Evolutionary conservation across 2,888 invertebrate species (phyloP), one percentile per base, ranked within the genome.

Genomic region (Dorcus parallelipipedus): DNA sequence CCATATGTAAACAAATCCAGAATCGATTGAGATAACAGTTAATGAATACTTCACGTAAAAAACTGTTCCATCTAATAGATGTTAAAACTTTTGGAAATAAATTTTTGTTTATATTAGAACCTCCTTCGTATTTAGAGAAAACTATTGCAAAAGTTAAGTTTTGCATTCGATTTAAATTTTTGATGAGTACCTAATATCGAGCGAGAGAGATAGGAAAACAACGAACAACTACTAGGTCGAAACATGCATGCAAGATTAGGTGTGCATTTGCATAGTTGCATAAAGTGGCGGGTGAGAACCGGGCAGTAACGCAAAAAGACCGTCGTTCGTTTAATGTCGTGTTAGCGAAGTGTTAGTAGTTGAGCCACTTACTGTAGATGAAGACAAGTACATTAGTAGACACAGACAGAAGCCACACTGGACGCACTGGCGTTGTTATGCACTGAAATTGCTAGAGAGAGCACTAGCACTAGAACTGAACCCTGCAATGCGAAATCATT

Each of bases 351-450:
- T 65, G 73, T 75, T 75, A 75, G 73, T 74, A 72, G 67, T 71
- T 73, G 71, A 73, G 71, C 70, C 72, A 76, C 76, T 76, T 76
- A 76, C 75, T 75, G 72, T 73, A 73, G 67, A 75, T 75, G 75
- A 73, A 75, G 75, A 75, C 74, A 75, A 69, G 69, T 68, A 75
- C 76, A 77, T 77, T 76, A 77, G 76, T 77, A 76, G 76, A 77
- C 77, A 77, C 69, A 77, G 71, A 77, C 76, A 77, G 76, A 77
- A 77, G 76, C 76, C 76, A 73, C 71, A 73, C 71, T 67, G 64
- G 67, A 65, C 63, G 61, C 61, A 56, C 56, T 56, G 56, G 49
- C 53, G 60, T 14, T 54, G 56, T 56, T 53, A 59, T 55, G 59
- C 55, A 56, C 59, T 59, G 55, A 58, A 54, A 55, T 64, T 52